Evolutionary conservation across 1,140 invertebrate genomes (phyloP), one percentile per base, ranked within the genome.

Genomic region (Bradynema listronoti): DNA sequence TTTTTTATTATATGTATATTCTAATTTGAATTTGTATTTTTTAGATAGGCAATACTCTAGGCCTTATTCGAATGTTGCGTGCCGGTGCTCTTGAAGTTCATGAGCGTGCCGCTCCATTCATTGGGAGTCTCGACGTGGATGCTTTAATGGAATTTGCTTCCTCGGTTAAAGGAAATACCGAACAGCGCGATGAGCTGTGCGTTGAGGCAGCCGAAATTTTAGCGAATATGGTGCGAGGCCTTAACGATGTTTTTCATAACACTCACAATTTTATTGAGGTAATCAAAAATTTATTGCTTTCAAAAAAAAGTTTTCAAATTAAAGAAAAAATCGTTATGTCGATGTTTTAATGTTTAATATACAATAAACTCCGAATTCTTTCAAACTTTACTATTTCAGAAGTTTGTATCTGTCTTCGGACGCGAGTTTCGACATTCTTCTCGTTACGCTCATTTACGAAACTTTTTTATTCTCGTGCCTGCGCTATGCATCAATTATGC

Each of bases 401-500:
- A 39, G 11, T 39, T 39, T 39, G 11, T 39, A 39, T 39, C 19
- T 39, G 36, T 39, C 46, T 98, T 98, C 81, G 84, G 88, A 3
- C 85, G 88, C 1, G 88, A 88, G 27, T 88, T 95, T 70, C 82
- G 88, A 36, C 87, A 91, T 78, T 39, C 29, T 32, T 49, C 78
- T 19, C 89, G 90, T 73, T 91, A 92, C 80, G 82, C 86, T 53
- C 93, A 97, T 82, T 81, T 97, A 19, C 86, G 86, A 69, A 91
- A 92, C 77, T 97, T 98, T 78, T 92, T 87, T 75, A 85, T 91
- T 1, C 91, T 97, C 63, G 82, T 97, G 41, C 93, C 94, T 27
- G 86, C 93, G 4, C 78, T 98, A 64, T 95, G 89, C 2, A 82
- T 97, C 50, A 97, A 95, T 79, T 96, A 88, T 81, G 85, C 97